These are phyloP conservation scores for Coelinius sp. DNA, from an alignment of 2,888 invertebrate species.

Conservation along the genomic window DNA sequence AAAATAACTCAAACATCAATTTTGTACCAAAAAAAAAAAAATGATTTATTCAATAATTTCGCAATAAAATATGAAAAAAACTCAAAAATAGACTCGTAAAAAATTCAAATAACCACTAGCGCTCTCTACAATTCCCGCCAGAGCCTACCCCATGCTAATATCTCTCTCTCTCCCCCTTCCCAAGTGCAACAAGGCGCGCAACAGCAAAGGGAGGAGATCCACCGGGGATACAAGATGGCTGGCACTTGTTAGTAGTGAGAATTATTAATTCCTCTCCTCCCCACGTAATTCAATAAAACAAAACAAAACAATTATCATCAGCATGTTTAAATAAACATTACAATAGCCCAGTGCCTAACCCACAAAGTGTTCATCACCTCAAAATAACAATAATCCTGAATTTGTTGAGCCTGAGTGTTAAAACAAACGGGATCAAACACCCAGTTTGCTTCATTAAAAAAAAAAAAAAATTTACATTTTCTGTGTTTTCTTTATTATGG, in stretches of 20 bases:
- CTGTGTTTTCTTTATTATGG: conserved; percentile 18
- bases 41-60: too few species aligned
- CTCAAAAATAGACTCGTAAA: too few species aligned
- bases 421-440: conserved; percentile 23
- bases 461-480: not conserved
- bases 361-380: not conserved
- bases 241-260: conserved; percentile 71
- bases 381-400: not conserved
- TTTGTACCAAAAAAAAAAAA: too few species aligned
- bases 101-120: too few species aligned
- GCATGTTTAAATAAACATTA: conserved; percentile 18
- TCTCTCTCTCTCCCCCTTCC: too few species aligned
- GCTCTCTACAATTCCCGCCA: too few species aligned
- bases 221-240: conserved; percentile 70
- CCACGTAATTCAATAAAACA: conserved; percentile 53
- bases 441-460: not conserved
- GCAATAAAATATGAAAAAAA: too few species aligned
- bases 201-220: conserved; percentile 23
- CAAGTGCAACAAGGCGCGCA: not conserved
- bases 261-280: conserved; percentile 60
- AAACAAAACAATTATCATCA: conserved; percentile 36
- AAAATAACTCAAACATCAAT: too few species aligned
- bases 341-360: conserved; percentile 46
- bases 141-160: too few species aligned
- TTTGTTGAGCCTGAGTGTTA: not conserved